Percentiles rank a stretch among this genome's conserved stretches.
Conservation (phyloP, 2,797 vertebrate genomes). For the Graptemys geographica region DNA sequence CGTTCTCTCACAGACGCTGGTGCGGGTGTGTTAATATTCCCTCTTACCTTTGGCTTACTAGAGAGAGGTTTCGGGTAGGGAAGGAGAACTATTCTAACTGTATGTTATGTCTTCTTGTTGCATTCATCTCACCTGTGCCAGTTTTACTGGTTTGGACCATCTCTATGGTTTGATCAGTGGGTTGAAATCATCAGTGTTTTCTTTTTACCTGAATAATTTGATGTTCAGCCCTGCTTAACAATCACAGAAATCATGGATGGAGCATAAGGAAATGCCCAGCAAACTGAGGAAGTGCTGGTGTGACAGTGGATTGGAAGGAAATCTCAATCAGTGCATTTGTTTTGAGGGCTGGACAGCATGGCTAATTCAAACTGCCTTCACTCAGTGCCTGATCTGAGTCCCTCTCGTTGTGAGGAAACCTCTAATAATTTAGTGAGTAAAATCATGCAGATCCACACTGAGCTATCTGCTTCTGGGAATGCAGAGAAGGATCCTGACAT, state of each 20-base stretch:
- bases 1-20: background rate
- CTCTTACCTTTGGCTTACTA: background rate
- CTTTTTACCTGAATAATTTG: background rate
- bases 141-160: background rate
- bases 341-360: background rate
- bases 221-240: too few relatives aligned
- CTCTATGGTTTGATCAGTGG: constrained; percentile 31
- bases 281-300: background rate
- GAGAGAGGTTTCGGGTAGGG: background rate
- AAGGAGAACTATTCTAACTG: background rate
- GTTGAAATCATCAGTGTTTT: background rate
- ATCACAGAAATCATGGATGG: background rate
- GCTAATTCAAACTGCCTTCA: background rate
- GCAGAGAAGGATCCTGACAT: background rate
- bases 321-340: background rate
- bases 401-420: background rate
- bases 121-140: constrained; percentile 12
- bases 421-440: constrained; percentile 1
- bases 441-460: background rate
- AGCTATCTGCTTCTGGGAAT: constrained; percentile 5
- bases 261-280: background rate
- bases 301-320: background rate
- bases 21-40: background rate
- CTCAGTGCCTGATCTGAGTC: background rate
- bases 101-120: constrained; percentile 6